Base-by-base conservation (phyloP, 92 coral and sea anemone genomes). In the Umimayanthus chanpuru region DNA sequence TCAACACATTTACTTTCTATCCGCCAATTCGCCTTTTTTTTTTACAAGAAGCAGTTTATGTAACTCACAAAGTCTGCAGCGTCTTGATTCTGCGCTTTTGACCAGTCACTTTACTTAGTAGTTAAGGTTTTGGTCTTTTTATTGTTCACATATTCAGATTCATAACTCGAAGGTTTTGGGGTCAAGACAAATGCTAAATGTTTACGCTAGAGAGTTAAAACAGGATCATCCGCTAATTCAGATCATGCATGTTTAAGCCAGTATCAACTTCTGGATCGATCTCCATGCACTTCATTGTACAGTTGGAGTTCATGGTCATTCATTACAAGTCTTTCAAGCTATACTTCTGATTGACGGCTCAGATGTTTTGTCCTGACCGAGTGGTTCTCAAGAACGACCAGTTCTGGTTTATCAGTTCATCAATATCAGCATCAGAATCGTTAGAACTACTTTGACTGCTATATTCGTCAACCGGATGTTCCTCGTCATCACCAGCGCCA, bases 361-460 rank as follows among this genome's bases (percentile, higher is more conserved):
- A 14, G 66, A 80, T 80, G 32, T 21, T 66, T 66, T 29, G 28
- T 18, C 28, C 73, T 66, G 73, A 66, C 28, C 73, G 73, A 66
- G 73, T 66, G 73, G 73, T 66, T 71, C 76, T 5, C 76, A 71
- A 28, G 6, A 25, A 25, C 0, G 76, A 26, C 39, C 76, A 71
- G 76, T 28, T 26, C 15, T 25, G 40, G 76, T 25, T 25, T 71
- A 15, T 26, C 39, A 71, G 76, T 77, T 61, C 77, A 79, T 73
- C 82, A 18, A 21, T 75, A 28, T 89, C 85, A 7, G 32, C 73
- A 28, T 89, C 85, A 72, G 55, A 39, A 78, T 89, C 92, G 79
- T 85, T 89, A 47, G 82, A 74, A 73, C 65, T 58, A 67, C 85
- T 77, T 43, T 39, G 38, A 74, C 75, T 81, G 53, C 86, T 75